Percentiles rank a stretch among this genome's conserved stretches.
phyloP scores from a whole-genome alignment of 2,888 invertebrate genomes.

The Agrochola litura region DNA sequence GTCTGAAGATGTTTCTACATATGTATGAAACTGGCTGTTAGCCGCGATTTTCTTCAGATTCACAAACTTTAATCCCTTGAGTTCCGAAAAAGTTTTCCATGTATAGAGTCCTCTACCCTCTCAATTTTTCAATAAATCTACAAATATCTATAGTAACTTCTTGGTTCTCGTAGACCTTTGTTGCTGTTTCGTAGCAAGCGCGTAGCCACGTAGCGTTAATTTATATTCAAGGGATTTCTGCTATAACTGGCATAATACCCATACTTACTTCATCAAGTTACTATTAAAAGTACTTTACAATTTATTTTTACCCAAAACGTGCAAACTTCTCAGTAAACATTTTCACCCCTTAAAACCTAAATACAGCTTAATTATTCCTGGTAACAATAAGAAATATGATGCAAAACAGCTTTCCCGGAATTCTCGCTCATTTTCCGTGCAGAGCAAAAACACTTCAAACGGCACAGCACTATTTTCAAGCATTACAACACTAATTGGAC shows the following conservation, averaged over 20 bases:
- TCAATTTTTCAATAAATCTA: background rate
- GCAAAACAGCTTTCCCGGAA: background rate
- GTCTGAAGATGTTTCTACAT: conserved; percentile 9
- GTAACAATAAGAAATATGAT: background rate
- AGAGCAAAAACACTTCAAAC: conserved; percentile 5
- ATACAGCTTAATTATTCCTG: too few species aligned
- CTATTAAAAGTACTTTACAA: background rate
- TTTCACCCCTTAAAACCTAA: background rate
- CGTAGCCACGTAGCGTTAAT: background rate
- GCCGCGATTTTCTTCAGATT: background rate
- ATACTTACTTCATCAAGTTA: background rate
- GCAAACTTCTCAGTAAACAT: background rate
- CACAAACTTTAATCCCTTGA: conserved; percentile 15
- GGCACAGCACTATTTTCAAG: conserved; percentile 10
- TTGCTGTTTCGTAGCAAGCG: conserved; percentile 23
- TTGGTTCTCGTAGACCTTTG: background rate
- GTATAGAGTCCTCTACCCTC: background rate
- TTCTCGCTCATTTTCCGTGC: background rate
- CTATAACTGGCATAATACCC: too few species aligned
- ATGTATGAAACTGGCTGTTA: background rate
- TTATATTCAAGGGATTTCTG: background rate
- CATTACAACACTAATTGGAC: conserved; percentile 30
- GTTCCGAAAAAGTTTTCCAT: conserved; percentile 1
- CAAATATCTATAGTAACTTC: background rate
- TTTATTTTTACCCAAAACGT: background rate